Evolutionary conservation across 1,140 invertebrate species (phyloP).

Genomic region (Limonius californicus): DNA sequence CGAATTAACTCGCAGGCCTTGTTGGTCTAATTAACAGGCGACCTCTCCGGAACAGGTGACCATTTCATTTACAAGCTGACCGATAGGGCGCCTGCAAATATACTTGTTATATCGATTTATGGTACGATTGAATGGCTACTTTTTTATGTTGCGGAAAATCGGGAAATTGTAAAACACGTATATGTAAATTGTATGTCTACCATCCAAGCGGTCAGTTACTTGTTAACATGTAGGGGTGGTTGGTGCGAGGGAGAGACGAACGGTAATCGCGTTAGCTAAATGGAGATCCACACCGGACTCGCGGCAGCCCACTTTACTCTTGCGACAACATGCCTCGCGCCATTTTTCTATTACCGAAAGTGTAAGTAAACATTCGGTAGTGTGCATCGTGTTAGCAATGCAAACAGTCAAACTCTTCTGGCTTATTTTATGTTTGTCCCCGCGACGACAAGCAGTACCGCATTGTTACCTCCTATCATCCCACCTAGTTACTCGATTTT

Average conservation of each 20-base stretch:
- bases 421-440: conserved; percentile 21
- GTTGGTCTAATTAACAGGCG: neutral
- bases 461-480: neutral
- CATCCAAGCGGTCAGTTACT: neutral
- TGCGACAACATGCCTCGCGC: conserved; percentile 34
- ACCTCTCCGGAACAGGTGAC: conserved; percentile 11
- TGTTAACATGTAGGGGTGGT: neutral
- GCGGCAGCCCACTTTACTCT: conserved; percentile 25
- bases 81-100: neutral
- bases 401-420: conserved; percentile 33
- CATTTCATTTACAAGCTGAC: conserved; percentile 2
- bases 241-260: neutral
- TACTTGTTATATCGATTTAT: conserved; percentile 7
- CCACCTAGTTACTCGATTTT: neutral
- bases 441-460: neutral
- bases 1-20: neutral
- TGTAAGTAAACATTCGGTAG: conserved; percentile 40
- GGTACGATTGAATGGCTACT: conserved; percentile 6
- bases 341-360: conserved; percentile 42
- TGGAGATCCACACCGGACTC: conserved; percentile 17
- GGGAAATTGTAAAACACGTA: conserved; percentile 17
- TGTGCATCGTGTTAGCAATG: conserved; percentile 35
- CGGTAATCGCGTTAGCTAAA: conserved; percentile 26
- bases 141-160: conserved; percentile 23
- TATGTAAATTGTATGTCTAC: neutral